Evolutionary conservation across 2,797 vertebrate genomes (phyloP), one percentile per base, ranked within the genome.

Genomic region (Aselliscus stoliczkanus): DNA sequence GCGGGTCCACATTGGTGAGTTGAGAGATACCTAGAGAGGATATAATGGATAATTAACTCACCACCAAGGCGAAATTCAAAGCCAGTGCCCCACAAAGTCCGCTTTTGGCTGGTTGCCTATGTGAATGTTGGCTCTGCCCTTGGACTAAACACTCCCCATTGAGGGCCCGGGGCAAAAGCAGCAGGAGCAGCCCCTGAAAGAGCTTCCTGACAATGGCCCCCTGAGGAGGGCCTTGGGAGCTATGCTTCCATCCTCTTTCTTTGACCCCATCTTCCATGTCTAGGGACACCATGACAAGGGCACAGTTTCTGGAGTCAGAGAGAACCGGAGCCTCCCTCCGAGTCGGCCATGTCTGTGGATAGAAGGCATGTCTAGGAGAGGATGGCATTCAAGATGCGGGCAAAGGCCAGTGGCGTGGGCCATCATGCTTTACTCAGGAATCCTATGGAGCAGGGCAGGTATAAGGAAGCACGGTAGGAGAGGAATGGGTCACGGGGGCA

Each of bases 1-100:
- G 98, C 72, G 99, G 99, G 97, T 99, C 98, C 88, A 97, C 93
- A 79, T 99, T 98, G 92, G 99, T 99, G 47, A 99, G 94, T 89
- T 99, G 99, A 97, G 99, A 99, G 97, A 99, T 98, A 96, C 98
- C 99, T 99, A 97, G 92, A 96, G 85, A 87, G 27, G 69, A 91
- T 18, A 90, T 7, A 75, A 70, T 1, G 42, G 42, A 84, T 31
- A 37, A 88, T 90, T 92, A 62, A 80, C 73, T 88, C 3, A 75
- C 34, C 7, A 62, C 29, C 34, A 85, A 39, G 27, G 21, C 13
- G 64, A 82, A 77, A 54, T 14, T 4, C 9, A 89, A 81, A 21
- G 37, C 62, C n/a, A 34, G 12, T 20, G 42, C 25, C 67, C 64
- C 5, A 29, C 4, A 2, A 47, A 39, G 62, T 50, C 67, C 7